Conservation (phyloP, 2,113 vertebrate genomes). For the Sphyrna mokarran region DNA sequence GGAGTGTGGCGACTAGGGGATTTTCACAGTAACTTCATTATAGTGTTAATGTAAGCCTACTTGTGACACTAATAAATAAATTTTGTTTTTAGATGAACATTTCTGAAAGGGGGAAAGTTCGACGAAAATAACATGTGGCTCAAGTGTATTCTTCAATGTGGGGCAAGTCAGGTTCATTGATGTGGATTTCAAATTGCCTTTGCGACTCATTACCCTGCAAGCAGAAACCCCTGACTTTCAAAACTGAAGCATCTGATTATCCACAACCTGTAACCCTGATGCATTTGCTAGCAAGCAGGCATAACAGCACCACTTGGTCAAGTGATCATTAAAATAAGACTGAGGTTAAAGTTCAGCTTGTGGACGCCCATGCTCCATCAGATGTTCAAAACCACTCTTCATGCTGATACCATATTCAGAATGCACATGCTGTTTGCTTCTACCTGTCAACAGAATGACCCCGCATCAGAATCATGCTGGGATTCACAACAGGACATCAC, state of each 20-base stretch:
- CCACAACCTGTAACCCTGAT: background rate
- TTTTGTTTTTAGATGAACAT: background rate
- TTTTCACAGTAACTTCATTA: no score
- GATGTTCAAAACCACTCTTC: background rate
- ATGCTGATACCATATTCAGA: background rate
- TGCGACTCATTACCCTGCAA: background rate
- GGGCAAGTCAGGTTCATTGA: background rate
- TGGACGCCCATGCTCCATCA: background rate
- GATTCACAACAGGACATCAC: conserved; percentile 2
- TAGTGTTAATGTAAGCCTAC: no score
- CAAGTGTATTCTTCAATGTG: background rate
- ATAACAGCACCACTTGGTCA: background rate
- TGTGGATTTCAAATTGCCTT: background rate
- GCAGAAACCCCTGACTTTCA: background rate
- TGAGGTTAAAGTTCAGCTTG: background rate
- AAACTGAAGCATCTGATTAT: background rate
- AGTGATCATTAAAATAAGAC: background rate
- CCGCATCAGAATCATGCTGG: background rate
- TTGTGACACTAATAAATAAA: no score
- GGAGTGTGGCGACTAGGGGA: no score
- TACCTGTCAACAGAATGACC: conserved; percentile 12
- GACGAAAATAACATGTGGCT: background rate
- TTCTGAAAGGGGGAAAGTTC: background rate
- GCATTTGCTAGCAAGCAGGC: background rate
- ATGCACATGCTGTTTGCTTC: conserved; percentile 1